Conservation (phyloP, 1,140 invertebrate species). For the Nixonia krombeini region DNA sequence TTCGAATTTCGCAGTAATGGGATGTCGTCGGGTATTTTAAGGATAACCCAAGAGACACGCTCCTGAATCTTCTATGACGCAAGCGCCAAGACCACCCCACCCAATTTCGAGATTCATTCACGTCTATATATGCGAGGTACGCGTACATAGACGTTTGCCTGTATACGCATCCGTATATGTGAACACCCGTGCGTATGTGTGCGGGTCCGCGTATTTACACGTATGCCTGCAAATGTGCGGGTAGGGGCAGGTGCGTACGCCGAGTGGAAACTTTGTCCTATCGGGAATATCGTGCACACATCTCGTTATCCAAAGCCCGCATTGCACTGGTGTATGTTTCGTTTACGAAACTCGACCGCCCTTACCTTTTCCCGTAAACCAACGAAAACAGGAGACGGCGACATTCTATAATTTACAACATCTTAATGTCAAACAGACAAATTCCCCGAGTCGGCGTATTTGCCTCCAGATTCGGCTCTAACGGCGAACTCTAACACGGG, state of each 20-base stretch:
- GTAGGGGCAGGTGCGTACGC: no score
- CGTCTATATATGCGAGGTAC: not conserved
- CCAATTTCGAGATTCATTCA: slow-evolving; percentile 27
- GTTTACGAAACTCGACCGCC: slow-evolving; percentile 17
- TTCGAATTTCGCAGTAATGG: slow-evolving; percentile 47
- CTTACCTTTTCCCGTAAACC: slow-evolving; percentile 5
- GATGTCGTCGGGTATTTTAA: slow-evolving; percentile 39
- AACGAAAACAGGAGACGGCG: slow-evolving; percentile 7
- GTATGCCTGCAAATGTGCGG: not conserved
- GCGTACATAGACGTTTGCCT: not conserved
- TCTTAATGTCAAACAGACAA: slow-evolving; percentile 44
- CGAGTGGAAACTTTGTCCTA: not conserved
- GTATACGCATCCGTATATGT: not conserved
- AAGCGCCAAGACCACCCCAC: slow-evolving; percentile 34
- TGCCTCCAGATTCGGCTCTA: no score
- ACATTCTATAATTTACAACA: slow-evolving; percentile 34
- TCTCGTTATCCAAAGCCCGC: slow-evolving; percentile 11
- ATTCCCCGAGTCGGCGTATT: slow-evolving; percentile 21
- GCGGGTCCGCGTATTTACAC: not conserved
- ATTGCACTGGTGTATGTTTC: slow-evolving; percentile 12
- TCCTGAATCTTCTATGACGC: slow-evolving; percentile 40
- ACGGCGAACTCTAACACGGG: no score
- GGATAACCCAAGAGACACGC: slow-evolving; percentile 43
- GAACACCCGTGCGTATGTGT: not conserved
- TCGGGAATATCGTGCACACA: slow-evolving; percentile 1